Base-by-base conservation (phyloP, 2,113 vertebrate genomes). In the Pseudonaja textilis region DNA sequence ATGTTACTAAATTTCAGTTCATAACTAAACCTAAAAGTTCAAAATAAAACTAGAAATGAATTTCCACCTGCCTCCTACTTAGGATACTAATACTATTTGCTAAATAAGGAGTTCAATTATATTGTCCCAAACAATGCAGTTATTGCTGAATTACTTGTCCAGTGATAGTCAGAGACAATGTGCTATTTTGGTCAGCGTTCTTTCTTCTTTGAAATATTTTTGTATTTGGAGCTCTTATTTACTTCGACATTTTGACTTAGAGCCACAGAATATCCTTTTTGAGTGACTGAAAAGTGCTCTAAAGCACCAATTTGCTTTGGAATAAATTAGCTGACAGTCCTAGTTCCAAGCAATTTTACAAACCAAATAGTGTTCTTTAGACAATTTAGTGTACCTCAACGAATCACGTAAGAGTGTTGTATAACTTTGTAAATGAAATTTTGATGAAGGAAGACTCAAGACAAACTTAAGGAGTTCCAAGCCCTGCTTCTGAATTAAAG, bases 401-500 rank as follows among this genome's bases (percentile, higher is more conserved):
- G 22, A 85, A 64, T 88, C 64, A 59, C 9, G 18, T 87, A 88
- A 85, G 74, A 26, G 22, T 50, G 23, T 57, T 92, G 54, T 22
- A 34, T 92, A 89, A 85, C 54, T 47, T n/a, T 88, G 64, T 56
- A 89, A 92, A 45, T 89, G 26, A 85, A 45, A 85, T 85, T 85
- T 89, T 85, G 29, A 69, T 74, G 50, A 50, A 50, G n/a, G 81
- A 61, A 61, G 29, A 45, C 50, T 92, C 18, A 39, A 47, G 26
- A 18, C 26, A 81, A 25, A 47, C 64, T 1, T 16, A 59, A 88
- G 50, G 20, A 23, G 25, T 57, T 64, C 34, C 64, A 85, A 10
- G 56, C 42, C 34, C 16, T 56, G 8, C 45, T 92, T 45, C 20
- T 56, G 9, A 85, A 52, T 64, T 64, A 87, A 87, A 86, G 18